Percentiles rank a stretch among this genome's conserved stretches.
These are phyloP conservation scores for Yponomeuta cagnagella DNA, from an alignment of 2,888 invertebrate genomes.

Conservation along the genomic window DNA sequence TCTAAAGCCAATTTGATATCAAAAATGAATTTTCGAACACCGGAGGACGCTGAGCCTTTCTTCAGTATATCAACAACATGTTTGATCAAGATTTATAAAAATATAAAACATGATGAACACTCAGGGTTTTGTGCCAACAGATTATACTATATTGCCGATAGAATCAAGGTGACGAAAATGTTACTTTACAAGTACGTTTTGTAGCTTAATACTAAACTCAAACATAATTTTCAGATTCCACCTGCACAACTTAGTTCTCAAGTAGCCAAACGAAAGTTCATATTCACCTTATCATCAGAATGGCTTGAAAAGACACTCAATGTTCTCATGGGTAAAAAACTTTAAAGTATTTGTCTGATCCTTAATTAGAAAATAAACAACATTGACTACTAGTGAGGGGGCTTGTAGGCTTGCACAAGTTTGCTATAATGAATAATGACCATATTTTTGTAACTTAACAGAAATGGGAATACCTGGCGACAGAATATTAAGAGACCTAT, in stretches of 20 bases:
- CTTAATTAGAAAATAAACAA: no score
- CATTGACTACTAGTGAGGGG: no score
- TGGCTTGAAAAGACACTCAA: constrained; percentile 71
- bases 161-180: constrained; percentile 46
- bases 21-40: constrained; percentile 52
- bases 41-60: constrained; percentile 73
- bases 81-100: constrained; percentile 45
- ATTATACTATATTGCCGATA: constrained; percentile 73
- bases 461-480: constrained; percentile 71
- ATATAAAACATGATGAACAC: constrained; percentile 52
- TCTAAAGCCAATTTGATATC: constrained; percentile 54
- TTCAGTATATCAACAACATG: constrained; percentile 54
- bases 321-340: constrained; percentile 58
- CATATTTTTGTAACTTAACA: constrained; percentile 27
- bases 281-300: constrained; percentile 72
- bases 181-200: constrained; percentile 16
- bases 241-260: constrained; percentile 60
- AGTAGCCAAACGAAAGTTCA: constrained; percentile 68
- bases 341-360: background rate
- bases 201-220: background rate
- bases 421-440: no score
- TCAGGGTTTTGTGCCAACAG: constrained; percentile 65
- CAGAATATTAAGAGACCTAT: constrained; percentile 76
- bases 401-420: no score
- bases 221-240: constrained; percentile 44